phyloP scores from a whole-genome alignment of 2,113 vertebrate species.

The Ellobius talpinus region DNA sequence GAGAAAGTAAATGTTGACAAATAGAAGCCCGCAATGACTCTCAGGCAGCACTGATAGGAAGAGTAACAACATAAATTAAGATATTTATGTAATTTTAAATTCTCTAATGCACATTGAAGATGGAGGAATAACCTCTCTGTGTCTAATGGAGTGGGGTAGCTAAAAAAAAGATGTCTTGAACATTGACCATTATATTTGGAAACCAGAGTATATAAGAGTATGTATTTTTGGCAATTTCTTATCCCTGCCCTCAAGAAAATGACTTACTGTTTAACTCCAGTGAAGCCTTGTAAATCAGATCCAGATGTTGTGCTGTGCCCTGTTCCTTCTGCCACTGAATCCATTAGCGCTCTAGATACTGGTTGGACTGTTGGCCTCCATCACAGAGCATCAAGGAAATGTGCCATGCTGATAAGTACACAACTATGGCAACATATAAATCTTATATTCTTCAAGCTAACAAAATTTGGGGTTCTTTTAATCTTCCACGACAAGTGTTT shows the following conservation, averaged over 20 bases:
- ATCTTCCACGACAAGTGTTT: neutral
- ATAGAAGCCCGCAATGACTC: neutral
- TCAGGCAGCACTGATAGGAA: neutral
- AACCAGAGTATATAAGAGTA: neutral
- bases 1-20: neutral
- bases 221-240: neutral
- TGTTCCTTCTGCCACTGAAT: neutral
- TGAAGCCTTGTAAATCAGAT: neutral
- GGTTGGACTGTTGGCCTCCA: neutral
- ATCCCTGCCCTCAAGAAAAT: neutral
- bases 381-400: neutral
- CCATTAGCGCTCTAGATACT: neutral
- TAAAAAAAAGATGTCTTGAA: neutral
- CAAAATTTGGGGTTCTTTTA: neutral
- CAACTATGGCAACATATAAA: no score
- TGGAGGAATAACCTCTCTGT: neutral
- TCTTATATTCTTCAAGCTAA: neutral
- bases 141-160: neutral
- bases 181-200: neutral
- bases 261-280: neutral
- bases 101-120: neutral
- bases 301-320: neutral
- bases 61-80: neutral
- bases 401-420: neutral
- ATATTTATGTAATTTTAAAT: neutral